Percentiles rank a stretch among this genome's conserved stretches.
Evolutionary conservation across 2,888 invertebrate genomes (phyloP).

Genomic region (Noctua janthina): DNA sequence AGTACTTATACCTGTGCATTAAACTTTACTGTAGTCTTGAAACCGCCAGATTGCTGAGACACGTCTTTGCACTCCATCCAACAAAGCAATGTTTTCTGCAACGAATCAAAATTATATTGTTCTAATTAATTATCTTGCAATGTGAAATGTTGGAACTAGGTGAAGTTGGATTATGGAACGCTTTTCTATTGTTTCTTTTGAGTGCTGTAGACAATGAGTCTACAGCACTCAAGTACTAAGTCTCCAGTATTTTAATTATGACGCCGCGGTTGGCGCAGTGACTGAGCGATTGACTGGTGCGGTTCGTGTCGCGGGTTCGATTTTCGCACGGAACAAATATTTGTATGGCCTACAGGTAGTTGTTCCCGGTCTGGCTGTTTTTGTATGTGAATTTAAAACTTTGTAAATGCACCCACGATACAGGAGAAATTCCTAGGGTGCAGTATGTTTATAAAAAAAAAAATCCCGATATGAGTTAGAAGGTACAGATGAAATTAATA

Average conservation of each 20-base stretch:
- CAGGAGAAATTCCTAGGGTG: no score
- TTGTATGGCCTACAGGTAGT: no score
- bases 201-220: neutral
- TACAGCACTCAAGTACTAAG: neutral
- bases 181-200: conserved; percentile 3
- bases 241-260: neutral
- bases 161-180: neutral
- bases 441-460: no score
- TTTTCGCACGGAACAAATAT: no score
- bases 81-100: conserved; percentile 18
- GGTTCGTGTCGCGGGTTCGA: no score
- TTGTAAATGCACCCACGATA: no score
- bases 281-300: no score
- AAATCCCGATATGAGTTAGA: neutral
- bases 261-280: no score
- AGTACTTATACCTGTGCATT: neutral
- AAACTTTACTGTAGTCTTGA: conserved; percentile 20
- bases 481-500: neutral
- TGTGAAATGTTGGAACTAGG: conserved; percentile 6
- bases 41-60: conserved; percentile 18
- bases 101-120: conserved; percentile 10
- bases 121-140: conserved; percentile 28
- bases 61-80: conserved; percentile 32
- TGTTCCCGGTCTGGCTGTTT: no score
- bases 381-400: no score